These are phyloP conservation scores for Cydia pomonella DNA, from an alignment of 1,140 invertebrate genomes.

Conservation along the genomic window DNA sequence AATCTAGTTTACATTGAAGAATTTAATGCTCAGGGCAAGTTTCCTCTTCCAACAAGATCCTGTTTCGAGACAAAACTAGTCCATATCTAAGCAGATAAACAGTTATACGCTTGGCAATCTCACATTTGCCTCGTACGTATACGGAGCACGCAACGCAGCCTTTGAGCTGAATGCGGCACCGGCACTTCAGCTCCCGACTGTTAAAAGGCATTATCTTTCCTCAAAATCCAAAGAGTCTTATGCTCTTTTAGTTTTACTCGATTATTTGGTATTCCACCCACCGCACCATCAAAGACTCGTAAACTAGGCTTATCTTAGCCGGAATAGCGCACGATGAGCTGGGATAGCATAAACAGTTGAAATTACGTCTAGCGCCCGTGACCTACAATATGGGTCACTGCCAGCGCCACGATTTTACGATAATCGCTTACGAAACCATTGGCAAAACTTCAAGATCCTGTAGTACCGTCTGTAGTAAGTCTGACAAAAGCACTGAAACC, in stretches of 20 bases:
- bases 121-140: conserved; percentile 13
- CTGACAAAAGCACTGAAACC: conserved; percentile 55
- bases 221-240: neutral
- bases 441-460: conserved; percentile 75
- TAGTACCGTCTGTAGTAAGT: conserved; percentile 73
- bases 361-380: conserved; percentile 58
- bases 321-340: conserved; percentile 42
- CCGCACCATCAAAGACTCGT: conserved; percentile 44
- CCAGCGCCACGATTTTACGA: conserved; percentile 70
- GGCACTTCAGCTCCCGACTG: neutral
- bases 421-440: conserved; percentile 71
- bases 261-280: conserved; percentile 50
- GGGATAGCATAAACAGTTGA: conserved; percentile 28
- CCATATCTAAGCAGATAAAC: conserved; percentile 1
- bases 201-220: neutral
- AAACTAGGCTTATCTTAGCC: conserved; percentile 50
- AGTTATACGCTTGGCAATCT: neutral
- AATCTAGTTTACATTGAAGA: neutral
- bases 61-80: conserved; percentile 13
- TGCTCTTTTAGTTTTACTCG: neutral
- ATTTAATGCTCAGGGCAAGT: neutral
- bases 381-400: conserved; percentile 74
- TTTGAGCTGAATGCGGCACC: neutral
- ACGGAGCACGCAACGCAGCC: conserved; percentile 9
- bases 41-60: neutral